phyloP scores from a whole-genome alignment of 2,888 invertebrate genomes.

The Nudaria mundana region DNA sequence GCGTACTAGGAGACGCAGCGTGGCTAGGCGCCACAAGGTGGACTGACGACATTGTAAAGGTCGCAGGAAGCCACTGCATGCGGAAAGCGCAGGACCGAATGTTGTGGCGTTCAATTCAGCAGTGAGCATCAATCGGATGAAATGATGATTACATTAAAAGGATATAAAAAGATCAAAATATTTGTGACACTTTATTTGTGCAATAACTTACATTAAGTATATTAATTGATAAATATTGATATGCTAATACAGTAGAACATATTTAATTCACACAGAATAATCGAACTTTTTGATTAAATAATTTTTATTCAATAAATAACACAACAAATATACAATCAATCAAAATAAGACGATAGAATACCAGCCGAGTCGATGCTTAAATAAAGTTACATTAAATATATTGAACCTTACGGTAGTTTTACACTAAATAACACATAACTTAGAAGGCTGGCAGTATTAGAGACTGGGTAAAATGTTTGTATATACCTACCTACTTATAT shows the following conservation, averaged over 20 bases:
- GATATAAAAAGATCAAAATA: conserved; percentile 7
- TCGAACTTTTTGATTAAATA: conserved; percentile 25
- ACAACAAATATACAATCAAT: background rate
- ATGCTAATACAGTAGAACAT: conserved; percentile 23
- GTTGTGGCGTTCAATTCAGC: too few relatives aligned
- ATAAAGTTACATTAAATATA: background rate
- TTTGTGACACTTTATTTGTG: conserved; percentile 24
- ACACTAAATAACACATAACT: too few relatives aligned
- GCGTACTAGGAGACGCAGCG: too few relatives aligned
- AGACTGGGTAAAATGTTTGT: background rate
- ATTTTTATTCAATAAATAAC: conserved; percentile 6
- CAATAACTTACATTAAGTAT: conserved; percentile 23
- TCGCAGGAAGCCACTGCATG: too few relatives aligned
- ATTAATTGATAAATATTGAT: conserved; percentile 17
- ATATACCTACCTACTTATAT: conserved; percentile 10
- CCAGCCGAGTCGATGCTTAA: background rate
- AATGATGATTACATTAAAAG: too few relatives aligned
- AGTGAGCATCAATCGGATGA: too few relatives aligned
- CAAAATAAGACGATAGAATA: background rate
- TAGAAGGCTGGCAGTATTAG: background rate
- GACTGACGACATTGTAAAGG: too few relatives aligned
- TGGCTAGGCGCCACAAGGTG: too few relatives aligned
- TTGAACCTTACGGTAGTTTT: too few relatives aligned
- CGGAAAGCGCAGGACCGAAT: too few relatives aligned
- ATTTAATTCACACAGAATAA: conserved; percentile 13